Conservation (phyloP, 2,797 vertebrate species). For the Gobionotothen gibberifrons region DNA sequence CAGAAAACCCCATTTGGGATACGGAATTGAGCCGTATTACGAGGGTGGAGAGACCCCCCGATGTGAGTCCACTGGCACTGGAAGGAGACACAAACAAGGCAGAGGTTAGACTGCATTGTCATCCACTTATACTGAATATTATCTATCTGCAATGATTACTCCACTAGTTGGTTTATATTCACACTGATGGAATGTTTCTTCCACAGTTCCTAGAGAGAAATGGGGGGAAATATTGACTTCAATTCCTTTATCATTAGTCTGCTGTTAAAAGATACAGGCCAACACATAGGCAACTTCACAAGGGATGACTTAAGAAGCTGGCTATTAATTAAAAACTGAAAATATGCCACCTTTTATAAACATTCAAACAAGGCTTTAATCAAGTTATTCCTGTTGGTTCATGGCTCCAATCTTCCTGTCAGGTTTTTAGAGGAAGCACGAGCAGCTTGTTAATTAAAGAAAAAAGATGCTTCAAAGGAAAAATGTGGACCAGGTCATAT, state of each 20-base stretch:
- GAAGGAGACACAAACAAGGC: conserved; percentile 27
- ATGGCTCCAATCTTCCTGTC: conserved; percentile 30
- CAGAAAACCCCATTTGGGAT: conserved; percentile 83
- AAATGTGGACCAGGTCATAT: conserved; percentile 33
- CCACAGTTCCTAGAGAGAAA: conserved; percentile 15
- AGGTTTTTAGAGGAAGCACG: conserved; percentile 23
- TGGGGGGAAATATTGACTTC: conserved; percentile 6
- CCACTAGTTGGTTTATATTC: conserved; percentile 3
- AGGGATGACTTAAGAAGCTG: conserved; percentile 21
- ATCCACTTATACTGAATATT: not conserved
- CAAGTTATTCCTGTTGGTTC: conserved; percentile 34
- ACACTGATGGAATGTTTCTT: conserved; percentile 10
- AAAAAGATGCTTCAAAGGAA: conserved; percentile 43
- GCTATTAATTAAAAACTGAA: conserved; percentile 26
- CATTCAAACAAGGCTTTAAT: conserved; percentile 52
- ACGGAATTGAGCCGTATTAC: conserved; percentile 88
- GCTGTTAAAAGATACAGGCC: conserved; percentile 19
- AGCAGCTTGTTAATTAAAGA: conserved; percentile 40
- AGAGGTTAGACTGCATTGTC: conserved; percentile 8
- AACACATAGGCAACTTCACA: conserved; percentile 17
- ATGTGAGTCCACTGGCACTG: conserved; percentile 92
- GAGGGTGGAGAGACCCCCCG: conserved; percentile 88
- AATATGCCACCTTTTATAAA: conserved; percentile 32
- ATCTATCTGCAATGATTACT: not conserved
- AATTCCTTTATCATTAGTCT: conserved; percentile 41